A percentile compares a stretch with the other conserved stretches of the same genome.
Conservation (phyloP, 92 coral and sea anemone genomes). For the Pocillopora meandrina region DNA sequence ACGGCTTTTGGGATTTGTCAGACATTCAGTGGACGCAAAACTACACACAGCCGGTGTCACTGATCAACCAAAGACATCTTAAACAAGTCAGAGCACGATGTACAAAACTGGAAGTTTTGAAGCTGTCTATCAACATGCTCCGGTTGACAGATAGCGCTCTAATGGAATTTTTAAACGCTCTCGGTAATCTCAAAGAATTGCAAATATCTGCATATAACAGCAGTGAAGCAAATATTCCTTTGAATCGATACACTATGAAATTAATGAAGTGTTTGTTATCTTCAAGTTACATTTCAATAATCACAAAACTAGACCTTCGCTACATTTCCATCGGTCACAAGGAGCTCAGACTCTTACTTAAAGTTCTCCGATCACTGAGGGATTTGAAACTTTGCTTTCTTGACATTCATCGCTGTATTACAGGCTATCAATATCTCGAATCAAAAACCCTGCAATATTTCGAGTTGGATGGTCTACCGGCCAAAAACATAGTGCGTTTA, state of each 20-base stretch:
- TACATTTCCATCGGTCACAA: constrained; percentile 45
- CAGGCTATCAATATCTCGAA: constrained; percentile 38
- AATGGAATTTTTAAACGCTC: constrained; percentile 25
- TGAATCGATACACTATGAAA: constrained; percentile 21
- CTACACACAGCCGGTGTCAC: constrained; percentile 19
- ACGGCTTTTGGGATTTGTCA: constrained; percentile 46
- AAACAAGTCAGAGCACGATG: constrained; percentile 12
- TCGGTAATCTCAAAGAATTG: constrained; percentile 21
- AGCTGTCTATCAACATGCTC: constrained; percentile 43
- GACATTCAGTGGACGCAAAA: constrained; percentile 28
- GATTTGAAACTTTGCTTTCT: constrained; percentile 17
- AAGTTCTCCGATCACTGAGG: constrained; percentile 15
- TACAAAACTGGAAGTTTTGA: constrained; percentile 18
- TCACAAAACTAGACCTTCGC: constrained; percentile 36
- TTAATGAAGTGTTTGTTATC: constrained; percentile 20
- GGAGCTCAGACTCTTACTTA: constrained; percentile 35
- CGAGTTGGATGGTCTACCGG: constrained; percentile 33
- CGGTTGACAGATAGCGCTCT: constrained; percentile 24
- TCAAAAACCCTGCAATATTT: constrained; percentile 36
- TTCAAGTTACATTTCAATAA: constrained; percentile 15
- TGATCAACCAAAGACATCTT: constrained; percentile 35
- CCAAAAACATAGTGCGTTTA: constrained; percentile 17
- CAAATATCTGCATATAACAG: constrained; percentile 39
- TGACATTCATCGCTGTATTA: constrained; percentile 30
- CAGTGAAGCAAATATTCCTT: constrained; percentile 14